These are phyloP conservation scores for Megalops cyprinoides DNA, from an alignment of 2,797 vertebrate species.

Conservation along the genomic window DNA sequence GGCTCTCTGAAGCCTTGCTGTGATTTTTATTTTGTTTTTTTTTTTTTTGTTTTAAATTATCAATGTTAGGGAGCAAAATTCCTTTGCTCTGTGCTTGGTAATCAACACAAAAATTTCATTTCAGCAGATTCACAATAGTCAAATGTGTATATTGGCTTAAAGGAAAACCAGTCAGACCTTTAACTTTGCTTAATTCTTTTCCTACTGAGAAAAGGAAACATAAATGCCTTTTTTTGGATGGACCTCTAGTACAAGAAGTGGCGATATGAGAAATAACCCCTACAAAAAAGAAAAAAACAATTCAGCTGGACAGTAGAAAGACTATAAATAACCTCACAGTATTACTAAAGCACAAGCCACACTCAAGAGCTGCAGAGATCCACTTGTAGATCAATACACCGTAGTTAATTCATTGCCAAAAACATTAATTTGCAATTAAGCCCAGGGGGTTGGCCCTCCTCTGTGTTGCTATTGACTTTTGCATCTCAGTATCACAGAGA, in stretches of 20 bases:
- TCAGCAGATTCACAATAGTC: background rate
- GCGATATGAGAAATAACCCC: background rate
- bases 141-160: background rate
- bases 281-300: background rate
- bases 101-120: too few species aligned
- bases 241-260: background rate
- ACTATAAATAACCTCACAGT: slow-evolving; percentile 36
- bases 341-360: slow-evolving; percentile 62
- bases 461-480: slow-evolving; percentile 69
- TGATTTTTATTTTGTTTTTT: background rate
- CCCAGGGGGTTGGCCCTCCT: slow-evolving; percentile 69
- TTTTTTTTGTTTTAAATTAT: background rate
- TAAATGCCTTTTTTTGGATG: background rate
- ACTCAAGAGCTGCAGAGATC: slow-evolving; percentile 66
- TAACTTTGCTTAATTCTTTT: too few species aligned
- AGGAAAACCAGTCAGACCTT: background rate
- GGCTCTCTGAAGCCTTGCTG: background rate
- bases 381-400: slow-evolving; percentile 75
- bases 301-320: slow-evolving; percentile 16
- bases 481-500: slow-evolving; percentile 69
- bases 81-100: too few species aligned
- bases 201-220: background rate
- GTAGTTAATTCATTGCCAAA: slow-evolving; percentile 78
- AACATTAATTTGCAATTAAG: slow-evolving; percentile 78
- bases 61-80: background rate